These are phyloP conservation scores for Chaetoderma sp. DNA, from an alignment of 2,888 invertebrate species.

Conservation along the genomic window DNA sequence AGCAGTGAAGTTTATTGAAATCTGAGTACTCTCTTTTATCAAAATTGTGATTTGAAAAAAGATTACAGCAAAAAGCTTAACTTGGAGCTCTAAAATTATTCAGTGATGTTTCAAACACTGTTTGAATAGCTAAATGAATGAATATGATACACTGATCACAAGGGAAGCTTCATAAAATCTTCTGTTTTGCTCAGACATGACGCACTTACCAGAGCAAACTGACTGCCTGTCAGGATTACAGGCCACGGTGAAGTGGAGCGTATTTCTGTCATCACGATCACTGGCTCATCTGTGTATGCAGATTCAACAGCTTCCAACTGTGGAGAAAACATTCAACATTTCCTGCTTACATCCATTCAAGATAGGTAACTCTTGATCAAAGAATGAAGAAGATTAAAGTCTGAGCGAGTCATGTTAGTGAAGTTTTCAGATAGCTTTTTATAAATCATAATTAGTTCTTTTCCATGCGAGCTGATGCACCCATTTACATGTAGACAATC, in stretches of 20 bases:
- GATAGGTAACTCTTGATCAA: background rate
- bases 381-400: background rate
- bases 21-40: too few relatives aligned
- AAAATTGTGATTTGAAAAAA: too few relatives aligned
- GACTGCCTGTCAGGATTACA: conserved; percentile 58
- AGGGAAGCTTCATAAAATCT: too few relatives aligned
- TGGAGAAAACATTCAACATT: conserved; percentile 12
- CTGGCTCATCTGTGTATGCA: conserved; percentile 67
- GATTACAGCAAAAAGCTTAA: too few relatives aligned
- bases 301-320: conserved; percentile 66
- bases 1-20: too few relatives aligned
- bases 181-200: background rate
- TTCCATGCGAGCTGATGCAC: too few relatives aligned
- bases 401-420: background rate
- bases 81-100: too few relatives aligned
- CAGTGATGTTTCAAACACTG: too few relatives aligned
- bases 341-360: background rate
- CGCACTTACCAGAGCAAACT: conserved; percentile 57
- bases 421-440: background rate
- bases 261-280: conserved; percentile 65
- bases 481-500: too few relatives aligned
- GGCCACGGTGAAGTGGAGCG: conserved; percentile 67
- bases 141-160: too few relatives aligned
- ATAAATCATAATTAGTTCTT: too few relatives aligned
- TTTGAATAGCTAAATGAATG: too few relatives aligned